These are phyloP conservation scores for Metopia argyrocephala DNA, from an alignment of 2,888 invertebrate genomes.

Conservation along the genomic window DNA sequence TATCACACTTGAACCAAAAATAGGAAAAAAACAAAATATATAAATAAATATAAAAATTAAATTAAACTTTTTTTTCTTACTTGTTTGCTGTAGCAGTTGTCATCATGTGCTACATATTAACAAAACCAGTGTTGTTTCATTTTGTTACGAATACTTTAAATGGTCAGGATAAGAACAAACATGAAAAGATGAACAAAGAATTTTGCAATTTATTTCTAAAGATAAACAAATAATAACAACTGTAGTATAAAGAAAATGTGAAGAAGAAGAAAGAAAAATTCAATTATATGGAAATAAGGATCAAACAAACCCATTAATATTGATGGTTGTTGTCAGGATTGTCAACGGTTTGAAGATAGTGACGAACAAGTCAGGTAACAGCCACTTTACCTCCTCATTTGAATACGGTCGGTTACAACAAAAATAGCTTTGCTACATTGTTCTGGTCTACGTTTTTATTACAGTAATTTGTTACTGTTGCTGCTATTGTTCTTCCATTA, in stretches of 20 bases:
- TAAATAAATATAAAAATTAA: conserved; percentile 35
- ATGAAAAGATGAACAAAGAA: not conserved
- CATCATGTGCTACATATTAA: no score
- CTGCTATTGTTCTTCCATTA: not conserved
- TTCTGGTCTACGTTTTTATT: not conserved
- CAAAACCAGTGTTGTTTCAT: no score
- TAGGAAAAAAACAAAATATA: conserved; percentile 41
- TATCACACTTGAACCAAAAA: conserved; percentile 25
- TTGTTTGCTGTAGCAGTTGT: not conserved
- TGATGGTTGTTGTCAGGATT: conserved; percentile 34
- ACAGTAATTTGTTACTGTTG: not conserved
- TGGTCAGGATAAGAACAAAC: not conserved
- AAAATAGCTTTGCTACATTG: no score
- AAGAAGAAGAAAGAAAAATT: conserved; percentile 28
- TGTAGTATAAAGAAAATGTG: not conserved
- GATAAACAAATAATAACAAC: not conserved
- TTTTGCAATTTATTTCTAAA: conserved; percentile 4
- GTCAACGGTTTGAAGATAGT: conserved; percentile 28
- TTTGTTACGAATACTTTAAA: no score
- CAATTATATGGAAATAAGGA: conserved; percentile 34
- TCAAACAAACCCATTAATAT: conserved; percentile 1
- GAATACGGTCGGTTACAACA: not conserved
- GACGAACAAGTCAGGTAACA: conserved; percentile 26
- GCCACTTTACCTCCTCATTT: conserved; percentile 17
- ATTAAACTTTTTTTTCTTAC: conserved; percentile 15